A percentile compares a stretch with the other conserved stretches of the same genome.
Conservation (phyloP, 1,140 invertebrate species). For the Anagrus nilaparvatae region DNA sequence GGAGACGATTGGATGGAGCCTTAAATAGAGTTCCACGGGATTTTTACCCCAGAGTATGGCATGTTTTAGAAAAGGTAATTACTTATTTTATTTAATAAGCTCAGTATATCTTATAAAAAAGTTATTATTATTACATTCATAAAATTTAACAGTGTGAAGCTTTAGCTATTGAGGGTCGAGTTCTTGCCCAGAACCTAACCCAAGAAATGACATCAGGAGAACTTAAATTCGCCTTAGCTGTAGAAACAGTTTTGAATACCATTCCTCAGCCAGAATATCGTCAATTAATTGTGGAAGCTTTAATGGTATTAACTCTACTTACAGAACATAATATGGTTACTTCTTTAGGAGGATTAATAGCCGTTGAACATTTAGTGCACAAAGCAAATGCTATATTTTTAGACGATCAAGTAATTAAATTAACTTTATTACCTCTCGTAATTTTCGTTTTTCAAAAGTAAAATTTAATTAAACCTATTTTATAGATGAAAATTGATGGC, state of each 20-base stretch:
- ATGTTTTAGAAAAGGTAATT: conserved; percentile 73
- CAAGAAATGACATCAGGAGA: conserved; percentile 99
- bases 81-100: too few species aligned
- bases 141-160: conserved; percentile 69
- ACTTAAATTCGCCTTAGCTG: conserved; percentile 94
- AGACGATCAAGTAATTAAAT: conserved; percentile 76
- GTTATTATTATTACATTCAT: too few species aligned
- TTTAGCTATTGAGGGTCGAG: conserved; percentile 76
- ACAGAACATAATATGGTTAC: conserved; percentile 76
- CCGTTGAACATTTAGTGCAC: conserved; percentile 87
- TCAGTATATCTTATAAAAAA: too few species aligned
- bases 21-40: conserved; percentile 92
- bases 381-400: conserved; percentile 92
- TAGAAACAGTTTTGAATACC: conserved; percentile 94
- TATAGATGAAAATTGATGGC: conserved; percentile 70
- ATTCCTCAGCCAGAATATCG: conserved; percentile 98
- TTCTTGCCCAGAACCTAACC: conserved; percentile 82
- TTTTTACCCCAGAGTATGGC: conserved; percentile 93
- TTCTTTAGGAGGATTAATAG: conserved; percentile 71
- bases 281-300: conserved; percentile 92
- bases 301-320: conserved; percentile 90
- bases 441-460: neutral
- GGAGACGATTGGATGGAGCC: conserved; percentile 89
- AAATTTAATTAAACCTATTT: conserved; percentile 16
- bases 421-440: neutral